A percentile compares a stretch with the other conserved stretches of the same genome.
Conservation (phyloP, 2,888 invertebrate genomes). For the Apamea anceps region DNA sequence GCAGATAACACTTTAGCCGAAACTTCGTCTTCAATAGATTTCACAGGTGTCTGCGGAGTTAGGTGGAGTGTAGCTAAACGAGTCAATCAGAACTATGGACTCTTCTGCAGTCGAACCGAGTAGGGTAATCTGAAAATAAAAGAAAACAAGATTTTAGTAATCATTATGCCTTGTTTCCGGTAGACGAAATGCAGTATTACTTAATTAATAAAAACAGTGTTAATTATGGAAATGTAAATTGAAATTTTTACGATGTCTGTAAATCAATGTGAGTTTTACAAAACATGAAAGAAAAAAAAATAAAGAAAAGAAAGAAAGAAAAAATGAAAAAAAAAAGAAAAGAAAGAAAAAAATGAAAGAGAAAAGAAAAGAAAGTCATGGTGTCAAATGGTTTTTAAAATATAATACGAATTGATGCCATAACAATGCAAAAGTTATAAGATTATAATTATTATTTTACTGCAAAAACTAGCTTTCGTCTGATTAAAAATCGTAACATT, state of each 20-base stretch:
- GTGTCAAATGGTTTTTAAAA: background rate
- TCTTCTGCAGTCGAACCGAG: slow-evolving; percentile 70
- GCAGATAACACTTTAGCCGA: slow-evolving; percentile 32
- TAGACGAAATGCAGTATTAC: background rate
- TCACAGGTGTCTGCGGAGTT: slow-evolving; percentile 63
- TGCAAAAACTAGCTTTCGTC: slow-evolving; percentile 14
- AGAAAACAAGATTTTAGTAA: slow-evolving; percentile 4
- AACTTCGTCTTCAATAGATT: slow-evolving; percentile 61
- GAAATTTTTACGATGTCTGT: background rate
- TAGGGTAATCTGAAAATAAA: slow-evolving; percentile 73
- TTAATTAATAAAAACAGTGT: background rate
- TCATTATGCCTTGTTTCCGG: background rate
- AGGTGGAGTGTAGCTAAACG: slow-evolving; percentile 75
- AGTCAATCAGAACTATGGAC: slow-evolving; percentile 74
- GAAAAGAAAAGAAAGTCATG: background rate
- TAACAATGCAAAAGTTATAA: background rate
- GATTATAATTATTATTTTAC: slow-evolving; percentile 6
- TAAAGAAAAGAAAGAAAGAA: too few species aligned
- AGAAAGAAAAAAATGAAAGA: background rate
- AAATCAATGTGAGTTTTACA: too few species aligned
- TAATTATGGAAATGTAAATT: background rate
- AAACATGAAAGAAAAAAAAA: background rate
- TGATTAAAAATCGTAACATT: slow-evolving; percentile 40
- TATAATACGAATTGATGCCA: background rate
- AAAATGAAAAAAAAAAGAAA: too few species aligned